Percentiles rank a stretch among this genome's conserved stretches.
Evolutionary conservation across 2,888 invertebrate genomes (phyloP).

Genomic region (Agapostemon virescens): DNA sequence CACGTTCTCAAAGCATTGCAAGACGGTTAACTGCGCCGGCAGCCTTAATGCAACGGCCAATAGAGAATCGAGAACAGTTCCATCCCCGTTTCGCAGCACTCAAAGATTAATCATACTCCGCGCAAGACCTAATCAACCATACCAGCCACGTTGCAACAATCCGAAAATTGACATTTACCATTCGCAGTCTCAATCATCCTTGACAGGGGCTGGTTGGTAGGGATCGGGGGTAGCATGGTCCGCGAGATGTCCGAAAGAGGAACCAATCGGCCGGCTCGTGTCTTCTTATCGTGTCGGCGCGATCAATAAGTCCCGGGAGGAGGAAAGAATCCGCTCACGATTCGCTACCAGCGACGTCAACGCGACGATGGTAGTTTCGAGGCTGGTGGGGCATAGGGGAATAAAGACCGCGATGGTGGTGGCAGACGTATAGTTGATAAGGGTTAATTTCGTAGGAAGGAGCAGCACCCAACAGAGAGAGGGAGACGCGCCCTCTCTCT

Average conservation of each 20-base stretch:
- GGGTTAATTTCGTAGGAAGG: slow-evolving; percentile 81
- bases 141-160: not conserved
- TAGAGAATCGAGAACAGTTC: no score
- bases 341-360: slow-evolving; percentile 71
- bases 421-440: slow-evolving; percentile 78
- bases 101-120: not conserved
- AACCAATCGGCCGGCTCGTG: slow-evolving; percentile 77
- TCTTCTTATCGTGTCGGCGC: slow-evolving; percentile 76
- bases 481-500: not conserved
- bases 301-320: slow-evolving; percentile 79
- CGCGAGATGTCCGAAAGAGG: slow-evolving; percentile 69
- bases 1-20: no score
- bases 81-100: no score
- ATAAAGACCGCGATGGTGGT: slow-evolving; percentile 44
- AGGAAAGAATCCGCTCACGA: slow-evolving; percentile 76
- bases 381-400: slow-evolving; percentile 50
- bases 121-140: not conserved
- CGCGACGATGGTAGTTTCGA: slow-evolving; percentile 56
- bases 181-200: not conserved
- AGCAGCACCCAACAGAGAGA: slow-evolving; percentile 59
- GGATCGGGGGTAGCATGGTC: slow-evolving; percentile 33
- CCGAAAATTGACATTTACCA: slow-evolving; percentile 36
- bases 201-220: slow-evolving; percentile 13
- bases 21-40: no score
- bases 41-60: no score